Conservation (phyloP, 2,797 vertebrate genomes). For the Kryptolebias ocellatus region DNA sequence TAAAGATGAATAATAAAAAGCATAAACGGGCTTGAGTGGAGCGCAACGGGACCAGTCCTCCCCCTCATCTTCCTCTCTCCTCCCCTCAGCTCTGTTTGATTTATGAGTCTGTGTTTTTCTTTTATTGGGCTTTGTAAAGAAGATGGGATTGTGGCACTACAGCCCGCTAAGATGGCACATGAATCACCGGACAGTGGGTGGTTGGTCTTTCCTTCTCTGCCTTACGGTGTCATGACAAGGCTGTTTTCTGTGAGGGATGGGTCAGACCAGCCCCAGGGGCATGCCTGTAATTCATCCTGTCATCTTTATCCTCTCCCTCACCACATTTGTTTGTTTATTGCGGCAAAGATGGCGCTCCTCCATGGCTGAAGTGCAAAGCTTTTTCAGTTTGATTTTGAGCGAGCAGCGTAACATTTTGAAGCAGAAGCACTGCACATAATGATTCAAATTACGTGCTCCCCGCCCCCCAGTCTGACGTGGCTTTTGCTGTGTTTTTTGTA, state of each 20-base stretch:
- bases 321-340: constrained; percentile 58
- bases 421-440: constrained; percentile 52
- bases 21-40: constrained; percentile 67
- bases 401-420: constrained; percentile 61
- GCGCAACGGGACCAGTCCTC: constrained; percentile 54
- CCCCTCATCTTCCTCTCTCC: constrained; percentile 52
- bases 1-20: constrained; percentile 77
- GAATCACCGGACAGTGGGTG: constrained; percentile 62
- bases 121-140: constrained; percentile 81
- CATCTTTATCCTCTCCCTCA: constrained; percentile 25
- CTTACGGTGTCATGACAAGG: constrained; percentile 59
- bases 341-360: constrained; percentile 35
- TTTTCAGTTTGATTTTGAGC: constrained; percentile 61
- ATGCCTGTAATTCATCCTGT: constrained; percentile 54
- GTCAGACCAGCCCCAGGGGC: constrained; percentile 51
- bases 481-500: constrained; percentile 11
- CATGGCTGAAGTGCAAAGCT: constrained; percentile 25
- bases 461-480: constrained; percentile 30
- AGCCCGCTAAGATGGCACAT: constrained; percentile 72
- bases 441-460: constrained; percentile 36
- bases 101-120: constrained; percentile 67
- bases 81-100: constrained; percentile 66
- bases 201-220: not conserved
- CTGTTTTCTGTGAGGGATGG: constrained; percentile 68
- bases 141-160: constrained; percentile 73